phyloP scores from a whole-genome alignment of 2,797 vertebrate genomes.

The Synanceia verrucosa region DNA sequence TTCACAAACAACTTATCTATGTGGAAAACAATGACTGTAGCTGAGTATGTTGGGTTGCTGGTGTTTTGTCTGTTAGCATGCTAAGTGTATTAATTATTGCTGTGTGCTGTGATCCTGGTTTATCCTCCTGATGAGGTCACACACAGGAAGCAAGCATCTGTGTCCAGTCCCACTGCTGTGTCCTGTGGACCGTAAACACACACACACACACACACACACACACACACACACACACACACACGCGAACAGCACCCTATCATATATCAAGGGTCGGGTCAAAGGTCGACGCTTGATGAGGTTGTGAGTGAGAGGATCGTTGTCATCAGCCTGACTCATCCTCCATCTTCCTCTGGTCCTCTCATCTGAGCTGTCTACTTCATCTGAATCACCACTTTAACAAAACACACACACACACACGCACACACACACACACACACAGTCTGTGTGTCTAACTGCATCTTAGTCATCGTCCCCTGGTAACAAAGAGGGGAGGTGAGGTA shows the following conservation, averaged over 20 bases:
- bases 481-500: slow-evolving; percentile 68
- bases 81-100: slow-evolving; percentile 19
- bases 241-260: slow-evolving; percentile 29
- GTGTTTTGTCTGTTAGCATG: slow-evolving; percentile 18
- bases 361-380: slow-evolving; percentile 45
- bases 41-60: background rate
- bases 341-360: slow-evolving; percentile 49
- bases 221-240: slow-evolving; percentile 32
- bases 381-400: slow-evolving; percentile 52
- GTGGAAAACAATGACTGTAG: background rate
- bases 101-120: slow-evolving; percentile 23
- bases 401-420: slow-evolving; percentile 26
- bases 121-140: slow-evolving; percentile 53
- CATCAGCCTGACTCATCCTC: slow-evolving; percentile 68
- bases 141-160: slow-evolving; percentile 38
- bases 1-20: background rate
- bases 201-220: slow-evolving; percentile 27
- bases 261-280: slow-evolving; percentile 33
- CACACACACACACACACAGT: slow-evolving; percentile 31
- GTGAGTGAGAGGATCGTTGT: slow-evolving; percentile 52
- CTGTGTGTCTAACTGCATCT: slow-evolving; percentile 47
- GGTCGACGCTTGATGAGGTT: slow-evolving; percentile 43
- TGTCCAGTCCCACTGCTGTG: slow-evolving; percentile 25
- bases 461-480: slow-evolving; percentile 68
- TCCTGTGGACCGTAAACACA: slow-evolving; percentile 20